phyloP scores from a whole-genome alignment of 1,140 invertebrate genomes.

The Leguminivora glycinivorella region DNA sequence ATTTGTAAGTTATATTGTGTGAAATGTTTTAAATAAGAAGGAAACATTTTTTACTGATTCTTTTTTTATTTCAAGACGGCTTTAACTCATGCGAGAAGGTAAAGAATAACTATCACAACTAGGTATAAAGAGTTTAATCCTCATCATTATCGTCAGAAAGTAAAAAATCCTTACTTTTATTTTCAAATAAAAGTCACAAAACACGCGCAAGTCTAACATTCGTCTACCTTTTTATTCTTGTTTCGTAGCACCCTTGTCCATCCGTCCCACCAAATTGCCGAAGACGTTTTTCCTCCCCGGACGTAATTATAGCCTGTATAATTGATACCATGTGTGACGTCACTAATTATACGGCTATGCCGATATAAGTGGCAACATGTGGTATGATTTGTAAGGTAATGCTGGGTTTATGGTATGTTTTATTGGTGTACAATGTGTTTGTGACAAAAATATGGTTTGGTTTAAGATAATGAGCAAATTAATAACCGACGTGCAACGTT shows the following conservation, averaged over 20 bases:
- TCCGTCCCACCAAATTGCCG: not conserved
- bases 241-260: not conserved
- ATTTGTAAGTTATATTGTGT: too few relatives aligned
- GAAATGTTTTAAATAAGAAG: too few relatives aligned
- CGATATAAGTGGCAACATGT: constrained; percentile 10
- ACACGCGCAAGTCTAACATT: not conserved
- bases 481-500: not conserved
- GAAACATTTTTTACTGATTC: too few relatives aligned
- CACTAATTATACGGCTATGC: constrained; percentile 13
- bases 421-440: not conserved
- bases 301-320: constrained; percentile 5
- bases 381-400: constrained; percentile 12
- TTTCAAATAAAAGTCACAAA: not conserved
- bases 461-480: not conserved
- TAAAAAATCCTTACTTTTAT: too few relatives aligned
- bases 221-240: not conserved
- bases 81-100: too few relatives aligned
- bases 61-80: too few relatives aligned
- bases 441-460: constrained; percentile 1
- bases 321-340: constrained; percentile 17
- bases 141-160: too few relatives aligned
- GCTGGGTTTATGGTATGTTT: not conserved
- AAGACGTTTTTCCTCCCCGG: constrained; percentile 26
- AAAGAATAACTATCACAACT: too few relatives aligned
- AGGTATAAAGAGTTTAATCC: too few relatives aligned